phyloP scores from a whole-genome alignment of 2,888 invertebrate species.

The Nephrotoma flavescens region DNA sequence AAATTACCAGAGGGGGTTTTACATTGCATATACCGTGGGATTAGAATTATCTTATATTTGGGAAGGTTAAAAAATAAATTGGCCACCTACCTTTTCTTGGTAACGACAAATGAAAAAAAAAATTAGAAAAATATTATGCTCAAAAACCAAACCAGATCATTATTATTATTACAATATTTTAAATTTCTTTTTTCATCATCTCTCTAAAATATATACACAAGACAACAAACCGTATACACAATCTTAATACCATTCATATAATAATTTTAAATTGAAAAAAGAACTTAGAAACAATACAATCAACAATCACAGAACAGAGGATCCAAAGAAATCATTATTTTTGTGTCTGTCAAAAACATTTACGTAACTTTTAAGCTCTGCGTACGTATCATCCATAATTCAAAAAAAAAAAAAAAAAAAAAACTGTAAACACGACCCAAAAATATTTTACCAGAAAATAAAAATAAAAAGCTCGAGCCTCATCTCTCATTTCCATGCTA shows the following conservation, averaged over 20 bases:
- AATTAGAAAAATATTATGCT: not conserved
- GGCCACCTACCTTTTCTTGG: not conserved
- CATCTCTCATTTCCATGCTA: not conserved
- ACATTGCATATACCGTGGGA: not conserved
- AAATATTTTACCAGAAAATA: not conserved
- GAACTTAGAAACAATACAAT: not conserved
- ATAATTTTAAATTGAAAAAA: not conserved
- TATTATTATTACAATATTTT: not conserved
- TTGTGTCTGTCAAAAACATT: not conserved
- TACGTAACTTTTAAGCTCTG: not conserved
- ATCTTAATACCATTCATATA: not conserved
- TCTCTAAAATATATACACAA: not conserved
- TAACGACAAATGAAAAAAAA: not conserved
- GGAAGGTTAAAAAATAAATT: not conserved
- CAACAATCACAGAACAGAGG: not conserved
- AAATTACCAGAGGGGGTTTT: not conserved
- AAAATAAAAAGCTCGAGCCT: too few relatives aligned
- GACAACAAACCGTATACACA: not conserved
- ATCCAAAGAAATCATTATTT: not conserved
- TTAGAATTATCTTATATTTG: not conserved
- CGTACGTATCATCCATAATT: not conserved
- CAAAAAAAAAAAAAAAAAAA: not conserved
- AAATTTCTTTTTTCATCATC: not conserved
- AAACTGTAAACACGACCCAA: not conserved
- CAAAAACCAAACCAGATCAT: not conserved